Base-by-base conservation (phyloP, 2,113 vertebrate species). In the Malurus cyaneus region DNA sequence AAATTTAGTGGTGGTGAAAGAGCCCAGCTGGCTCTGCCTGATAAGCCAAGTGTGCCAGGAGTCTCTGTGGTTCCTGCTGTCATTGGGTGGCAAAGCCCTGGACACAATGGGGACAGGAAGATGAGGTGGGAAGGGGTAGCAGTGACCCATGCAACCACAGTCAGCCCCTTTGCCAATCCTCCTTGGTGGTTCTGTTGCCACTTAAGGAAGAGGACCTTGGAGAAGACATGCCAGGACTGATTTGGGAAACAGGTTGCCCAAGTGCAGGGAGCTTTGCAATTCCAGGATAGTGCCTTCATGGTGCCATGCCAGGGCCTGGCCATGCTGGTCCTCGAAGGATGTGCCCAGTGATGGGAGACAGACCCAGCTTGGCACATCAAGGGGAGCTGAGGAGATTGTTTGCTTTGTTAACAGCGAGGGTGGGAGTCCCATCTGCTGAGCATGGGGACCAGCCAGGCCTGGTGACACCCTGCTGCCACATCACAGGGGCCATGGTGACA, bases 391-490 rank as follows among this genome's bases (percentile, higher is more conserved):
- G 57, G 24, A 66, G 50, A 56, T 46, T 0, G 50, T 61, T 65
- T 65, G 28, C 61, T 65, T 41, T 69, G 29, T 50, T 74, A 52
- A 42, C 17, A 18, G 26, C 0, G 0, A 41, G 20, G 7, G 5
- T 44, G 6, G 7, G 12, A 16, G 36, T 56, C 34, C 50, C 19
- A 8, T 61, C 66, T 74, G 66, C 76, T 52, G 61, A 62, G 25
- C 4, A 1, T 15, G 32, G 44, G 20, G 21, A 54, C 23, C 9
- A 21, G 41, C 19, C 31, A 47, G 54, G 29, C 18, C 49, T 7
- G 2, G 29, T 44, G 69, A 50, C 31, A 25, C 29, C 39, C 21
- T 53, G n/a, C 10, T 13, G 2, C 69, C 20, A 12, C 2, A 8
- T 85, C 74, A 47, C 24, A 56, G 54, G 26, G 34, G 11, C 47